Evolutionary conservation across 2,797 vertebrate species (phyloP).

Genomic region (Rhinogobio ventralis): DNA sequence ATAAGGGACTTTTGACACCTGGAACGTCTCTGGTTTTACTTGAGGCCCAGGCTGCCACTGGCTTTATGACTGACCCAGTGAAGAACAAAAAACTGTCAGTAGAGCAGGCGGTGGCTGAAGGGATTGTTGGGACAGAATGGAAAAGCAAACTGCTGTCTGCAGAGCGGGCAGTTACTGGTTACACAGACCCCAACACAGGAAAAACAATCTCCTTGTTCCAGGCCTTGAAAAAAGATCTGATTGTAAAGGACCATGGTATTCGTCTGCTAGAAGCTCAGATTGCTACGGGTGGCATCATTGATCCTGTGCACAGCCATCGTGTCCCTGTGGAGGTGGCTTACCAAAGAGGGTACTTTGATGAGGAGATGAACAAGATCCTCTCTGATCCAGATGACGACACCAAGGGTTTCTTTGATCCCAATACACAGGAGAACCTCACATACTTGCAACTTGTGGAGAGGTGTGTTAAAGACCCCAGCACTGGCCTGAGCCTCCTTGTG

Average conservation of each 20-base stretch:
- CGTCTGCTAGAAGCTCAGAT: constrained; percentile 89
- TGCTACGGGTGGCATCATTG: constrained; percentile 84
- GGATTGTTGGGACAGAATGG: constrained; percentile 81
- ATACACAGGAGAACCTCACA: constrained; percentile 84
- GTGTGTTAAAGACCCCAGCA: constrained; percentile 69
- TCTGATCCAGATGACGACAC: constrained; percentile 78
- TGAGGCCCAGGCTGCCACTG: constrained; percentile 78
- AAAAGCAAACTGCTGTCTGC: constrained; percentile 84
- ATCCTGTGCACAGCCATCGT: constrained; percentile 78
- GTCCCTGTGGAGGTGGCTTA: constrained; percentile 81
- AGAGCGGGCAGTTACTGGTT: constrained; percentile 84
- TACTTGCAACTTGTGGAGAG: constrained; percentile 82
- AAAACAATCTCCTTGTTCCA: constrained; percentile 85
- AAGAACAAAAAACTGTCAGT: constrained; percentile 65
- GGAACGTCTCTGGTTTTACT: constrained; percentile 72
- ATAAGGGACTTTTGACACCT: constrained; percentile 70
- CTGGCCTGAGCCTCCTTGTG: constrained; percentile 64
- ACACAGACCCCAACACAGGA: constrained; percentile 84
- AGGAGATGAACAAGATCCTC: constrained; percentile 78
- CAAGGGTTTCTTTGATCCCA: constrained; percentile 85
- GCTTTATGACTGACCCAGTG: constrained; percentile 64
- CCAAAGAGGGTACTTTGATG: constrained; percentile 76
- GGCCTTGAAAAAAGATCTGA: constrained; percentile 86
- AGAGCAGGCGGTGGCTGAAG: constrained; percentile 64
- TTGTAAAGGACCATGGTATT: constrained; percentile 80